Conservation (phyloP, 2,113 vertebrate genomes). For the Progne subis region DNA sequence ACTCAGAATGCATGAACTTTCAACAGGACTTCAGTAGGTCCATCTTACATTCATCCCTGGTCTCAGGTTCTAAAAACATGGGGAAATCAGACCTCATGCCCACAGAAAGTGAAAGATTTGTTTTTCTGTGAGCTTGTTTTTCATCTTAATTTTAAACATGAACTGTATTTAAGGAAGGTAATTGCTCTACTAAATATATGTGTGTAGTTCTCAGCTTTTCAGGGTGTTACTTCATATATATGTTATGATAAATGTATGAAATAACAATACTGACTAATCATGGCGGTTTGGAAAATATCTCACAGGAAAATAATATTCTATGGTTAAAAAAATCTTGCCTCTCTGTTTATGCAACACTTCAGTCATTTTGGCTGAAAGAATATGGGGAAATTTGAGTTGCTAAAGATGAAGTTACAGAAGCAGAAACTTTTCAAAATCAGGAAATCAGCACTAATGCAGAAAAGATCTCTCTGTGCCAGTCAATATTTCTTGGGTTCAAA, state of each 20-base stretch:
- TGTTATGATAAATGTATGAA: neutral
- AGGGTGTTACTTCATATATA: neutral
- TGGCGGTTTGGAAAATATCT: neutral
- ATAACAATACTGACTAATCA: neutral
- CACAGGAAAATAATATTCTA: neutral
- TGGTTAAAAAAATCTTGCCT: neutral
- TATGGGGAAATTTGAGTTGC: neutral
- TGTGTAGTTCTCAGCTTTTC: neutral
- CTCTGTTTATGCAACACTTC: neutral
- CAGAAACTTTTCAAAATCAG: neutral
- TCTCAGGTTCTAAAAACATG: neutral
- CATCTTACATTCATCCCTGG: neutral
- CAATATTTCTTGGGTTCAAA: neutral
- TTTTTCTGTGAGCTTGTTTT: neutral
- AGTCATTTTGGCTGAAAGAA: neutral
- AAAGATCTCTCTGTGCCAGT: neutral
- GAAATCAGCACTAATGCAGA: neutral
- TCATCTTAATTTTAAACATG: neutral
- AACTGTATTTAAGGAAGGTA: neutral
- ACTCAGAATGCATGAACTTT: too few species aligned
- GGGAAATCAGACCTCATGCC: neutral
- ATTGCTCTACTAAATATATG: neutral
- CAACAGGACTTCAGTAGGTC: rapidly evolving
- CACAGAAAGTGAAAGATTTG: neutral
- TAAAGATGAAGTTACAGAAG: neutral